Evolutionary conservation across 2,113 vertebrate species (phyloP).

Genomic region (Psophia crepitans): DNA sequence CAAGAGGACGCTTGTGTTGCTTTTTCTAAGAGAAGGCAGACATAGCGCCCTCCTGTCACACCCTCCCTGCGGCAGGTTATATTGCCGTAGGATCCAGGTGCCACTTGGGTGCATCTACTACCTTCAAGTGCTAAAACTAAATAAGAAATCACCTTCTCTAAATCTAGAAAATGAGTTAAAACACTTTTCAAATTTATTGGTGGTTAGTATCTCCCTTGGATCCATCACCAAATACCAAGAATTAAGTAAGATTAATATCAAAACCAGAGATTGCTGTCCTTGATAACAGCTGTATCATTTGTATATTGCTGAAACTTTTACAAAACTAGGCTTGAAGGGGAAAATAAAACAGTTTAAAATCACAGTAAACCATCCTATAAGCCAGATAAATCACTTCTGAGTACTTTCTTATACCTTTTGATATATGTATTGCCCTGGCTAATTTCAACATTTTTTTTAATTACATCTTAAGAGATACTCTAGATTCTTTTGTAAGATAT

Average conservation of each 20-base stretch:
- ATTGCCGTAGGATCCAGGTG: not conserved
- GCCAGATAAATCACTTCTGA: not conserved
- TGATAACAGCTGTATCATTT: not conserved
- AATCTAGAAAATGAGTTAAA: not conserved
- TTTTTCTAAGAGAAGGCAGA: not conserved
- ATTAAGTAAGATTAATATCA: not conserved
- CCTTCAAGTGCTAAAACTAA: not conserved
- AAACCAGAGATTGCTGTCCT: not conserved
- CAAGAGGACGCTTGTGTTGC: not conserved
- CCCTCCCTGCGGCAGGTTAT: not conserved
- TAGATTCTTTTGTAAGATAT: not conserved
- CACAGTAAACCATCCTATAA: not conserved
- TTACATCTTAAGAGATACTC: not conserved
- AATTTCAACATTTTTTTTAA: not conserved
- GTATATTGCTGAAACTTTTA: not conserved
- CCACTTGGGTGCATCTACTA: not conserved
- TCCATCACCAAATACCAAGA: not conserved
- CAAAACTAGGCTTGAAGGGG: not conserved
- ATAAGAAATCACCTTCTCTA: not conserved
- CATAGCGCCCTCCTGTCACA: not conserved
- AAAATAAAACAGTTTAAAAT: not conserved
- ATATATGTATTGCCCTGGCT: not conserved
- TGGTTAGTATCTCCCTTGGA: not conserved
- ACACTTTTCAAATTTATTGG: not conserved
- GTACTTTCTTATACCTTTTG: not conserved